These are phyloP conservation scores for Platysteira castanea DNA, from an alignment of 2,113 vertebrate genomes.

Conservation along the genomic window DNA sequence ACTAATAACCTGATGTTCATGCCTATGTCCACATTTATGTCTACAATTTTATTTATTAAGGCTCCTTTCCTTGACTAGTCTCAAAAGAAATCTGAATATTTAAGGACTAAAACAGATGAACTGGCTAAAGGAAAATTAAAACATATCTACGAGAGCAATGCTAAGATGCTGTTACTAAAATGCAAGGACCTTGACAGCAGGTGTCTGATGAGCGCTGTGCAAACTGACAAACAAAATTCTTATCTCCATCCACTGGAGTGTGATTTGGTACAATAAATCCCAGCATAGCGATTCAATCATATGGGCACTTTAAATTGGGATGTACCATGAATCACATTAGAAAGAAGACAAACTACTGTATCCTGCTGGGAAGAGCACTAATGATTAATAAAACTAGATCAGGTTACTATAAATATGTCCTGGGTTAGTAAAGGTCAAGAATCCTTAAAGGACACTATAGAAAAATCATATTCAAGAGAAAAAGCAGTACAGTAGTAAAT, in stretches of 20 bases:
- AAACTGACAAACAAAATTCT: neutral
- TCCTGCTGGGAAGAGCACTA: neutral
- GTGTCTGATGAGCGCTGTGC: neutral
- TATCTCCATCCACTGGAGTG: neutral
- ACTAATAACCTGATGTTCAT: neutral
- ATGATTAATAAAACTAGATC: conserved; percentile 12
- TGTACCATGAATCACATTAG: neutral
- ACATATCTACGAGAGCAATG: neutral
- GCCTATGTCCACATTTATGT: neutral
- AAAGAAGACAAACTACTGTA: neutral
- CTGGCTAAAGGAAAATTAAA: neutral
- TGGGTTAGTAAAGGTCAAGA: neutral
- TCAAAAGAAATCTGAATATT: neutral
- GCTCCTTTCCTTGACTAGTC: neutral
- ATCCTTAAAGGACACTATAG: neutral
- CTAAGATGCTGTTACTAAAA: neutral
- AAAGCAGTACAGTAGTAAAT: neutral
- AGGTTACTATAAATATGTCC: conserved; percentile 1
- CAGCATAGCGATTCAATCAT: neutral
- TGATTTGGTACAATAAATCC: neutral
- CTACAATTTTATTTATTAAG: neutral
- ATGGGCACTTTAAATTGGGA: neutral
- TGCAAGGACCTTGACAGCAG: neutral
- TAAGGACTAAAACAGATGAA: neutral
- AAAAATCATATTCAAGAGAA: neutral